Base-by-base conservation (phyloP, 2,888 invertebrate genomes). In the Sarcophaga rosellei region DNA sequence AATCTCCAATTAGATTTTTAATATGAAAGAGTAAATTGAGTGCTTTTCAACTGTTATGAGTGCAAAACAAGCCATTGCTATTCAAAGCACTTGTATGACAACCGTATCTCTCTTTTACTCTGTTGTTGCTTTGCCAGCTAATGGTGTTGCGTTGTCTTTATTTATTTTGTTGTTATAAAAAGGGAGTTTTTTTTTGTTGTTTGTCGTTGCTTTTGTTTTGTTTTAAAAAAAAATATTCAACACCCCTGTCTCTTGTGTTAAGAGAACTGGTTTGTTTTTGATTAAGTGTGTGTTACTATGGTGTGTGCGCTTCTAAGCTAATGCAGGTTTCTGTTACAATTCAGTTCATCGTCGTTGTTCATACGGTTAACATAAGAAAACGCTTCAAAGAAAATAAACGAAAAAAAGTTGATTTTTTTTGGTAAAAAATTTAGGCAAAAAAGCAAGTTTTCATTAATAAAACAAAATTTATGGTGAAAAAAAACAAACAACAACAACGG, bases 271-370 rank as follows among this genome's bases (percentile, higher is more conserved):
- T 86, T 86, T 90, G 88, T 88, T 88, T 86, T 53, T 53, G 17
- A 15, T 53, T 15, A 53, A 53, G 17, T 53, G 53, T 80, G 84
- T 76, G 85, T 76, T 82, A 59, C 84, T 84, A 80, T 87, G 69
- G 73, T 88, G 84, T 80, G 83, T 85, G 87, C 84, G 89, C 90
- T 89, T 88, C 89, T 87, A 89, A 89, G 90, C 88, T 88, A 75
- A 83, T 88, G 88, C 88, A 88, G 89, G 90, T 89, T 90, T 91
- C 90, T 90, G 89, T 88, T 86, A 89, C 88, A 90, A 91, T 92
- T 93, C 93, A 93, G 93, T 93, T 93, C 91, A 90, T 91, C 92
- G 92, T 92, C 92, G 93, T 92, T 92, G 92, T 93, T 92, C 93
- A 91, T 91, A 89, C 92, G 92, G 91, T 91, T 91, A 92, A 93